Percentiles rank a stretch among this genome's conserved stretches.
Conservation (phyloP, 2,113 vertebrate genomes). For the Rana temporaria region DNA sequence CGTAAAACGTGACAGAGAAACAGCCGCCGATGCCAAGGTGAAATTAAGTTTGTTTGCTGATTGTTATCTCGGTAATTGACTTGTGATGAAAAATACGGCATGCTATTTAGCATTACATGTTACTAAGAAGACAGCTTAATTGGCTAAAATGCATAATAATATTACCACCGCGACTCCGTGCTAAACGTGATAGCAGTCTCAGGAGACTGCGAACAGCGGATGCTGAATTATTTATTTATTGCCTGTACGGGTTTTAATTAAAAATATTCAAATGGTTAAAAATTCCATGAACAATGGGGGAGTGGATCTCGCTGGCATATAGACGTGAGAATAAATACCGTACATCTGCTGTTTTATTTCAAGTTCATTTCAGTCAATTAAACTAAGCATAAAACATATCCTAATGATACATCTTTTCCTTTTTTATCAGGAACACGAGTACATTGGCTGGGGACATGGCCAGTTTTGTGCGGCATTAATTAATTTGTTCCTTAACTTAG, state of each 20-base stretch:
- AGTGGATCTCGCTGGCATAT: neutral
- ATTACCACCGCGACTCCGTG: neutral
- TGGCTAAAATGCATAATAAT: slow-evolving; percentile 15
- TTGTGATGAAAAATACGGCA: slow-evolving; percentile 25
- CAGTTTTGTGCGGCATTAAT: neutral
- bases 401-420: neutral
- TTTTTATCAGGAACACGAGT: neutral
- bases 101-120: neutral
- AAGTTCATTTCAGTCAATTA: slow-evolving; percentile 5
- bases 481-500: too few species aligned
- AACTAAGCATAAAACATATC: neutral
- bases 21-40: neutral
- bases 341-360: neutral
- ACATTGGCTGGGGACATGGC: neutral
- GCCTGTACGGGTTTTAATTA: slow-evolving; percentile 30
- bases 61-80: slow-evolving; percentile 20
- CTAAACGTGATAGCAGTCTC: neutral
- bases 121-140: slow-evolving; percentile 32
- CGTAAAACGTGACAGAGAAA: neutral
- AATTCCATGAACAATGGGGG: neutral
- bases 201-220: neutral
- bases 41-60: slow-evolving; percentile 32
- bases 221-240: slow-evolving; percentile 33
- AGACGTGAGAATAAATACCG: neutral
- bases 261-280: slow-evolving; percentile 18